phyloP scores from a whole-genome alignment of 2,113 vertebrate genomes.

The Myiozetetes cayanensis region DNA sequence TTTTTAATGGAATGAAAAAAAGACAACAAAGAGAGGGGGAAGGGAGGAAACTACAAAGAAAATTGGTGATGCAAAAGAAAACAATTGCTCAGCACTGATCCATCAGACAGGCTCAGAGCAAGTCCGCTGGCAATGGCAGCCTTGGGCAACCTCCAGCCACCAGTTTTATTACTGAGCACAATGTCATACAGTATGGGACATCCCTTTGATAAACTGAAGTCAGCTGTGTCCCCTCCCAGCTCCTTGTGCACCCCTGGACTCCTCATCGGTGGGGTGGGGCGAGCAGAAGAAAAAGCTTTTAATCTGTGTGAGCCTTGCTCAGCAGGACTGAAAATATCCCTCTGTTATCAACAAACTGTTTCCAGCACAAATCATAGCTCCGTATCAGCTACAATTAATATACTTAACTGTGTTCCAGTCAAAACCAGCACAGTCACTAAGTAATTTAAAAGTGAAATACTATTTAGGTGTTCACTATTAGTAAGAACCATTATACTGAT shows the following conservation, averaged over 20 bases:
- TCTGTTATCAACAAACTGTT: background rate
- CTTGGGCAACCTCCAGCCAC: fast-evolving
- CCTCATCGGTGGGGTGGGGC: fast-evolving
- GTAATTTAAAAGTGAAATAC: background rate
- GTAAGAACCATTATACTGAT: background rate
- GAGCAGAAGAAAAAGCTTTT: background rate
- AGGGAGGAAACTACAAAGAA: background rate
- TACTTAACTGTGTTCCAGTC: background rate
- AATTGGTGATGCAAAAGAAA: background rate
- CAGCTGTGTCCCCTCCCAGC: fast-evolving
- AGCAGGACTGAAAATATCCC: background rate
- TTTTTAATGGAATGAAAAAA: background rate
- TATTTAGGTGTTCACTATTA: background rate
- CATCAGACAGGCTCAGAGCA: fast-evolving
- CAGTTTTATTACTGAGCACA: background rate
- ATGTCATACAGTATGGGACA: fast-evolving
- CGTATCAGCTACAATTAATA: background rate
- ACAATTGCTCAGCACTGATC: background rate
- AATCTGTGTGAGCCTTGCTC: background rate
- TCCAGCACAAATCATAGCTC: background rate
- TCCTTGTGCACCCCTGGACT: background rate
- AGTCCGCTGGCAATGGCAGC: background rate
- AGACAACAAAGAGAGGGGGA: fast-evolving
- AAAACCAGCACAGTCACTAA: background rate
- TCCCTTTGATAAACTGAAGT: background rate